These are phyloP conservation scores for Trissolcus japonicus DNA, from an alignment of 2,888 invertebrate genomes.

Conservation along the genomic window DNA sequence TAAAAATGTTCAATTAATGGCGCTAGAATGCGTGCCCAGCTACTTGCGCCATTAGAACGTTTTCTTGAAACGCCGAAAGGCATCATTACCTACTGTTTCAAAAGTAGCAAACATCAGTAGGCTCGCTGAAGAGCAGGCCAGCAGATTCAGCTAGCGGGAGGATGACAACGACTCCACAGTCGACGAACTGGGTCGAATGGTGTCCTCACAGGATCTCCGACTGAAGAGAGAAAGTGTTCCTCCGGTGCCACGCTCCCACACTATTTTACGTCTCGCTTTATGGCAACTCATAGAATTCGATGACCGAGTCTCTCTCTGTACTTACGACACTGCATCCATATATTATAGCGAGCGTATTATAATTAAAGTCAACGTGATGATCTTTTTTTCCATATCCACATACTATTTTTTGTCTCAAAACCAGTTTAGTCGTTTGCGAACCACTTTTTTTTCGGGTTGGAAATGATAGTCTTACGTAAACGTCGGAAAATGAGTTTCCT, in stretches of 20 bases:
- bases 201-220: constrained; percentile 55
- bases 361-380: constrained; percentile 40
- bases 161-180: constrained; percentile 42
- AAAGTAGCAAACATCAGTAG: constrained; percentile 20
- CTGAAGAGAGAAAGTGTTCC: constrained; percentile 70
- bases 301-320: constrained; percentile 53
- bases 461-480: constrained; percentile 27
- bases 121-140: too few relatives aligned
- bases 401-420: constrained; percentile 18
- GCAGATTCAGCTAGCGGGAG: constrained; percentile 8
- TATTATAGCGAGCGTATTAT: constrained; percentile 51
- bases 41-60: constrained; percentile 45
- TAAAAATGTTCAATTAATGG: constrained; percentile 34
- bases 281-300: constrained; percentile 50
- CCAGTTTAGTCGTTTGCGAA: constrained; percentile 33
- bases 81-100: constrained; percentile 49
- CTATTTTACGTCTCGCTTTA: constrained; percentile 60
- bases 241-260: constrained; percentile 63
- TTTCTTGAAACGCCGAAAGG: constrained; percentile 38
- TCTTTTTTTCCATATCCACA: constrained; percentile 21
- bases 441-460: constrained; percentile 19
- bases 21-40: constrained; percentile 37
- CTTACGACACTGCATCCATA: constrained; percentile 23
- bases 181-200: constrained; percentile 53
- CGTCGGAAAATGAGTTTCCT: too few relatives aligned